phyloP scores from a whole-genome alignment of 2,797 vertebrate species.

The Philypnodon macrostomus region DNA sequence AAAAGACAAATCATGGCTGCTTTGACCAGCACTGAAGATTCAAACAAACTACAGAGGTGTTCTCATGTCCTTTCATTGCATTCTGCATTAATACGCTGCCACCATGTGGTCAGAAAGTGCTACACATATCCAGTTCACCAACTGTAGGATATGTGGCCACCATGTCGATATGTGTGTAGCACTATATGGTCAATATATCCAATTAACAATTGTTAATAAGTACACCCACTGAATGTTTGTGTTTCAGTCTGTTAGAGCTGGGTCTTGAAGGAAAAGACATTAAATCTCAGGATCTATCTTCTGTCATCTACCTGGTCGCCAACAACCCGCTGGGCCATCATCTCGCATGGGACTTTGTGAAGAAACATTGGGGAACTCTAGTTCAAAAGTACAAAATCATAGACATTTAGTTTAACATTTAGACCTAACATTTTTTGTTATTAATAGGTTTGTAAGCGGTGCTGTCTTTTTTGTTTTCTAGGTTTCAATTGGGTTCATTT shows the following conservation, averaged over 20 bases:
- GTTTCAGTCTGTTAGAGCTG: conserved; percentile 71
- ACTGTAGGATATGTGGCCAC: too few relatives aligned
- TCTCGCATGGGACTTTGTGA: conserved; percentile 80
- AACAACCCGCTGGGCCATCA: conserved; percentile 70
- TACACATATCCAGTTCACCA: too few relatives aligned
- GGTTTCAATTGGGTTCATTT: conserved; percentile 78
- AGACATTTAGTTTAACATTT: background rate
- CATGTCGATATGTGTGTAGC: too few relatives aligned
- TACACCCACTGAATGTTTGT: conserved; percentile 23
- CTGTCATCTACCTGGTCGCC: conserved; percentile 69
- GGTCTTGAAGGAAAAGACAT: conserved; percentile 77
- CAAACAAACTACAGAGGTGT: conserved; percentile 72
- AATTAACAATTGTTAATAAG: too few relatives aligned
- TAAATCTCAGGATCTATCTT: conserved; percentile 73
- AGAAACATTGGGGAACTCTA: conserved; percentile 76
- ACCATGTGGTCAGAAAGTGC: conserved; percentile 34
- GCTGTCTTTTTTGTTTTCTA: conserved; percentile 44
- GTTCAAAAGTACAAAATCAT: conserved; percentile 66
- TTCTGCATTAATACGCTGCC: conserved; percentile 27
- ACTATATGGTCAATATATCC: too few relatives aligned
- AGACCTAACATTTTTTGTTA: background rate
- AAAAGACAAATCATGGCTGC: conserved; percentile 75
- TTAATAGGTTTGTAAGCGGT: background rate
- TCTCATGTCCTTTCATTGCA: too few relatives aligned
- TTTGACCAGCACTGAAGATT: conserved; percentile 70